Percentiles rank a stretch among this genome's conserved stretches.
These are phyloP conservation scores for Protophormia terraenovae DNA, from an alignment of 2,888 invertebrate genomes.

Conservation along the genomic window DNA sequence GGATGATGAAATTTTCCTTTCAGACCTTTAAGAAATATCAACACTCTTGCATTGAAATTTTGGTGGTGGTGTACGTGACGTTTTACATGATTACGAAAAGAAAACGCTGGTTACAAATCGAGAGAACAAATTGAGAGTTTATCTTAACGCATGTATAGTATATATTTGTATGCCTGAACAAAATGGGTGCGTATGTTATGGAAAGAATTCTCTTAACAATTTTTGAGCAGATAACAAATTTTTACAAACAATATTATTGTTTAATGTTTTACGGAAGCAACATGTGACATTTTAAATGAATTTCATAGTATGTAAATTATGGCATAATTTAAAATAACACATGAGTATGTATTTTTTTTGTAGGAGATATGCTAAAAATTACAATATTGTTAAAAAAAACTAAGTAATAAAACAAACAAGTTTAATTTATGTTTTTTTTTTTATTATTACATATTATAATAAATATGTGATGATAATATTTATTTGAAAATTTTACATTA, in stretches of 20 bases:
- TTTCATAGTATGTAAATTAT: not conserved
- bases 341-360: not conserved
- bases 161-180: not conserved
- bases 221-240: not conserved
- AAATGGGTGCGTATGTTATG: not conserved
- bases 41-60: not conserved
- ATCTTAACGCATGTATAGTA: not conserved
- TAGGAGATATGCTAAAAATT: not conserved
- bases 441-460: not conserved
- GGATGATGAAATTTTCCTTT: slow-evolving; percentile 29
- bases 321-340: not conserved
- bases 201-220: not conserved
- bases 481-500: no score
- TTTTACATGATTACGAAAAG: slow-evolving; percentile 27
- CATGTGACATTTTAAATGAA: not conserved
- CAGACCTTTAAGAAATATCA: not conserved
- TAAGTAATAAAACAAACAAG: not conserved
- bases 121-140: not conserved
- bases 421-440: not conserved
- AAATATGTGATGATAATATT: not conserved
- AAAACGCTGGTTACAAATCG: not conserved
- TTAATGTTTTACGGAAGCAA: not conserved
- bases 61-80: slow-evolving; percentile 42
- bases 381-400: not conserved
- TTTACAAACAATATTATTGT: not conserved